A percentile compares a stretch with the other conserved stretches of the same genome.
Conservation (phyloP, 2,797 vertebrate genomes). For the Phrynocephalus vlangalii region DNA sequence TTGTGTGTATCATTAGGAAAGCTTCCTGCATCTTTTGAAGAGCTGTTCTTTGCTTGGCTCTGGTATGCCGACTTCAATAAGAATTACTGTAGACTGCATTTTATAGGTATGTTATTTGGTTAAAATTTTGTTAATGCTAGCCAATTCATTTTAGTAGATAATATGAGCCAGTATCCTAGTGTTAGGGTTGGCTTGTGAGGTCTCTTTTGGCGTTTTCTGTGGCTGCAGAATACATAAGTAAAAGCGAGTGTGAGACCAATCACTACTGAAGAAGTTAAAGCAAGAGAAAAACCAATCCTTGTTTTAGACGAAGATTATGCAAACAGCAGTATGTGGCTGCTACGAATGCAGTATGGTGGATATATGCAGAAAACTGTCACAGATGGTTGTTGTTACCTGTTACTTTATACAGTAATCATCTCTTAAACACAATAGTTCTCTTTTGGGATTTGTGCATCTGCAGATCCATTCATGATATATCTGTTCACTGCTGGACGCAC, state of each 20-base stretch:
- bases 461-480: too few species aligned
- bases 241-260: neutral
- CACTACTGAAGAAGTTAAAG: neutral
- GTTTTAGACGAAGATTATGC: neutral
- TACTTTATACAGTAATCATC: neutral
- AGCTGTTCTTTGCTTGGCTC: neutral
- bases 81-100: neutral
- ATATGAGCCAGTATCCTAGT: accelerated
- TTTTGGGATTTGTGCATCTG: too few species aligned
- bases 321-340: neutral
- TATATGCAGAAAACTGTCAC: neutral
- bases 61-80: neutral
- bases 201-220: neutral
- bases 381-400: neutral
- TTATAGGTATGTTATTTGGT: neutral
- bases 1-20: neutral
- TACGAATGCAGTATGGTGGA: neutral
- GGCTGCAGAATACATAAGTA: neutral
- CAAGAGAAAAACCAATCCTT: neutral
- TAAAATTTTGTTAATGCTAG: neutral
- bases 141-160: neutral
- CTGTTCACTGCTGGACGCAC: too few species aligned
- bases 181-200: neutral
- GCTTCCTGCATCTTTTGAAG: neutral
- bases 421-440: too few species aligned